phyloP scores from a whole-genome alignment of 64 coral and sea anemone species.

The Exaiptasia diaphana region DNA sequence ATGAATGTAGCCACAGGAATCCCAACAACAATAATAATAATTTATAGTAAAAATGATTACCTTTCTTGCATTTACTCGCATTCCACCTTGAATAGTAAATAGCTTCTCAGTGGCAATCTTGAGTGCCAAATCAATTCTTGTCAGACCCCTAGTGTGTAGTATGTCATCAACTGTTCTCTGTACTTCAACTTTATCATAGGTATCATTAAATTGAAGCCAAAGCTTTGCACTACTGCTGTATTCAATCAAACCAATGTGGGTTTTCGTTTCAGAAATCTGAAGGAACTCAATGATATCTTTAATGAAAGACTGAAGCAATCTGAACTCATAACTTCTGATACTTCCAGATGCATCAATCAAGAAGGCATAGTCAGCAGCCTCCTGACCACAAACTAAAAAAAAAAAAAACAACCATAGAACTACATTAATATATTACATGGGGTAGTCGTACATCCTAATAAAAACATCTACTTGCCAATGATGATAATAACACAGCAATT shows the following conservation, averaged over 20 bases:
- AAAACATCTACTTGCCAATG: background rate
- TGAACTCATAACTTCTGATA: constrained; percentile 21
- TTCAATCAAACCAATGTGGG: constrained; percentile 74
- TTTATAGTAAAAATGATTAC: constrained; percentile 21
- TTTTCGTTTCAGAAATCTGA: constrained; percentile 29
- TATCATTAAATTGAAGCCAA: constrained; percentile 32
- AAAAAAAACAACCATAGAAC: background rate
- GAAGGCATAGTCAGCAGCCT: constrained; percentile 77
- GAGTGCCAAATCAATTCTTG: constrained; percentile 81
- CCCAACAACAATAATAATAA: too few relatives aligned
- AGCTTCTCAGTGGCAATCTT: constrained; percentile 34
- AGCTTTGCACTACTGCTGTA: constrained; percentile 45
- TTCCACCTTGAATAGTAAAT: constrained; percentile 51
- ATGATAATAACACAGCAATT: background rate
- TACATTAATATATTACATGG: background rate
- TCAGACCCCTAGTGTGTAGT: constrained; percentile 11
- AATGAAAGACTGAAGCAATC: constrained; percentile 36
- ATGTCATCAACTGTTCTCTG: constrained; percentile 31
- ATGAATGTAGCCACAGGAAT: too few relatives aligned
- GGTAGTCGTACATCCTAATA: too few relatives aligned
- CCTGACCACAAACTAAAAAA: constrained; percentile 81
- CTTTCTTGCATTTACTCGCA: constrained; percentile 63
- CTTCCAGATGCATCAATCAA: constrained; percentile 76
- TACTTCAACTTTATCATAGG: constrained; percentile 50
- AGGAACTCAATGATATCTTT: constrained; percentile 72